Evolutionary conservation across 2,888 invertebrate genomes (phyloP).

Genomic region (Eulithis testata): DNA sequence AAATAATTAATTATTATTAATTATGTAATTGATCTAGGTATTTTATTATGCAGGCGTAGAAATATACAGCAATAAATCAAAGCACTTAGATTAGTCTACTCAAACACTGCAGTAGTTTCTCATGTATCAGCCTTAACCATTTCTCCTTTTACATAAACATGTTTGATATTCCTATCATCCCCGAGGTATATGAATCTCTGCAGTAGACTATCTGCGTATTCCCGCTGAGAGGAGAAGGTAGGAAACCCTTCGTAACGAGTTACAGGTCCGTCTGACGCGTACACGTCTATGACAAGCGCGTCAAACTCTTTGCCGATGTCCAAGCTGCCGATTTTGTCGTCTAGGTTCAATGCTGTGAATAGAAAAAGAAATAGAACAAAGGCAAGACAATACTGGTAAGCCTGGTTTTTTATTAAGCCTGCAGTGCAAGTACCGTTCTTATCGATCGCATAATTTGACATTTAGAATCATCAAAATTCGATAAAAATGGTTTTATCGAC

Average conservation of each 20-base stretch:
- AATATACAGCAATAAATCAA: too few species aligned
- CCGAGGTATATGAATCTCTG: slow-evolving; percentile 92
- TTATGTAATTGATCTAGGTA: too few species aligned
- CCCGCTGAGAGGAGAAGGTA: slow-evolving; percentile 51
- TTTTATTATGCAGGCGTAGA: too few species aligned
- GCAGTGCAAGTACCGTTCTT: too few species aligned
- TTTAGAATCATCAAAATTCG: too few species aligned
- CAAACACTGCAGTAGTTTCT: neutral
- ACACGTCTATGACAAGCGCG: slow-evolving; percentile 91
- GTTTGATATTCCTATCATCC: slow-evolving; percentile 92
- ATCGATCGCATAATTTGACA: too few species aligned
- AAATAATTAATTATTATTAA: too few species aligned
- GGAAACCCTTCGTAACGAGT: slow-evolving; percentile 73
- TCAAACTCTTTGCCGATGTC: slow-evolving; percentile 93
- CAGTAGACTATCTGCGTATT: slow-evolving; percentile 84
- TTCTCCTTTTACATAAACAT: slow-evolving; percentile 90
- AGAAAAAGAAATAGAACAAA: neutral
- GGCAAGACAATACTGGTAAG: too few species aligned
- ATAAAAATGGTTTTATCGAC: too few species aligned
- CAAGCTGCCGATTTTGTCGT: slow-evolving; percentile 92
- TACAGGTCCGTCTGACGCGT: slow-evolving; percentile 72
- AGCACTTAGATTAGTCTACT: too few species aligned
- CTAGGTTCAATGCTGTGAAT: slow-evolving; percentile 88
- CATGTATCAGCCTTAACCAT: slow-evolving; percentile 49
- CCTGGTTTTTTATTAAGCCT: too few species aligned